Evolutionary conservation across 2,113 vertebrate species (phyloP).

Genomic region (Cepphus grylle): DNA sequence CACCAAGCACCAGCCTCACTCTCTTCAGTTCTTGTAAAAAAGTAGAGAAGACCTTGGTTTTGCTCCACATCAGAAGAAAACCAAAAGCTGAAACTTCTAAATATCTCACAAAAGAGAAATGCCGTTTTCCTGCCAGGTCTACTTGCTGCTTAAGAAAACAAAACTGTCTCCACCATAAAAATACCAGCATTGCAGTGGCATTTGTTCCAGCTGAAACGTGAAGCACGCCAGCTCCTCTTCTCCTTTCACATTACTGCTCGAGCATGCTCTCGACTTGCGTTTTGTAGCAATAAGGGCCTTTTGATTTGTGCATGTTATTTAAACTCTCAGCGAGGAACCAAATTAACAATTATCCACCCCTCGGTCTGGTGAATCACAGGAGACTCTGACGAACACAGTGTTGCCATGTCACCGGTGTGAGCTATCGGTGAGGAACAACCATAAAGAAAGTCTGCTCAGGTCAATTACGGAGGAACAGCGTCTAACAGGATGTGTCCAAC

Average conservation of each 20-base stretch:
- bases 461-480: rapidly evolving
- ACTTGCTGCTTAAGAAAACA: background rate
- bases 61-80: background rate
- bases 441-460: background rate
- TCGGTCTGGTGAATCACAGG: background rate
- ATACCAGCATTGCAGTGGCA: background rate
- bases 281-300: background rate
- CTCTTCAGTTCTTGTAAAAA: background rate
- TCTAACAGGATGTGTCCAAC: background rate
- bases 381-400: background rate
- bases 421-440: background rate
- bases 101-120: background rate
- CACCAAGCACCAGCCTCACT: background rate
- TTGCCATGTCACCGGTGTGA: background rate
- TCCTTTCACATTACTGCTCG: background rate
- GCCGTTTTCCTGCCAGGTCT: background rate
- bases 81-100: background rate
- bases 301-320: background rate
- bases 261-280: background rate
- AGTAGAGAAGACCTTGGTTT: background rate
- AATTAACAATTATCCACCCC: background rate
- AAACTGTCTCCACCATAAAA: background rate
- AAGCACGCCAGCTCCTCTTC: background rate
- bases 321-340: background rate
- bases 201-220: background rate